A percentile compares a stretch with the other conserved stretches of the same genome.
These are phyloP conservation scores for Cygnus buccinator DNA, from an alignment of 2,113 vertebrate genomes.

Conservation along the genomic window DNA sequence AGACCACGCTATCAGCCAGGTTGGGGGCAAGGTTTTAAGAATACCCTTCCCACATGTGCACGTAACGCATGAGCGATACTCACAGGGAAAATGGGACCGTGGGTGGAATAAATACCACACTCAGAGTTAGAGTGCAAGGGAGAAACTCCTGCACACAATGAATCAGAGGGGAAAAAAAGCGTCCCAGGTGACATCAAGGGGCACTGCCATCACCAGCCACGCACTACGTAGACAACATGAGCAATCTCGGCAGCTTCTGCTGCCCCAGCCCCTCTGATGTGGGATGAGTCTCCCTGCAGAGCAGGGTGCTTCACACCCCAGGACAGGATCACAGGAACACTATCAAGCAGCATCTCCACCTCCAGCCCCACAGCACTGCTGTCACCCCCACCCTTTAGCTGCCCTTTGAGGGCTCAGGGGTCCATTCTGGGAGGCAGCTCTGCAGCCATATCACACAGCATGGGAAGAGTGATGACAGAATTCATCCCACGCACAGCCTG, in stretches of 20 bases:
- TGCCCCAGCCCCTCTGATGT: rapidly evolving
- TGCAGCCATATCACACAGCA: rapidly evolving
- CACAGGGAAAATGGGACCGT: rapidly evolving
- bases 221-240: rapidly evolving
- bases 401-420: rapidly evolving
- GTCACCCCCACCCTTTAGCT: not conserved
- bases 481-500: rapidly evolving
- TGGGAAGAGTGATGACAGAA: rapidly evolving
- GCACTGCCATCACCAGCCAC: not conserved
- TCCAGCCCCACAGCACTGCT: rapidly evolving
- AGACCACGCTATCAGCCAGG: rapidly evolving
- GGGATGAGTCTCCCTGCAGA: not conserved
- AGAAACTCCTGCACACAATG: not conserved
- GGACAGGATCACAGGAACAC: rapidly evolving
- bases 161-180: not conserved
- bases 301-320: not conserved
- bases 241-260: not conserved
- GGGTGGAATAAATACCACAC: not conserved
- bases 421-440: rapidly evolving
- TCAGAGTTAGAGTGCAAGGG: not conserved
- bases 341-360: not conserved
- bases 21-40: not conserved
- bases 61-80: too few species aligned
- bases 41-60: not conserved
- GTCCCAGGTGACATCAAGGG: rapidly evolving